A percentile compares a stretch with the other conserved stretches of the same genome.
Evolutionary conservation across 2,113 vertebrate species (phyloP).

Genomic region (Podiceps cristatus): DNA sequence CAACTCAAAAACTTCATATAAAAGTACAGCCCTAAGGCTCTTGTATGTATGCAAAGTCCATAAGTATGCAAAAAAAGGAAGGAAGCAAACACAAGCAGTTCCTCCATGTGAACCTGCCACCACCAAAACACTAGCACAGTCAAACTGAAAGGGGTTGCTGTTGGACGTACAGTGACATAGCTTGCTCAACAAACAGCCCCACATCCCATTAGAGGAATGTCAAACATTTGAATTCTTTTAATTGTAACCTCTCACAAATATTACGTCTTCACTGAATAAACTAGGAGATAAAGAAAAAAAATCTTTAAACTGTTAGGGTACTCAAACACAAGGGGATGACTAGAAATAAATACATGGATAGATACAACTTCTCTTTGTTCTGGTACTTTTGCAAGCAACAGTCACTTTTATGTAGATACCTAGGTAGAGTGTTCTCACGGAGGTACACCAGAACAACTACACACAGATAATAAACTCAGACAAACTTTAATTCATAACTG

Average conservation of each 20-base stretch:
- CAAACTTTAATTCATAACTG: no score
- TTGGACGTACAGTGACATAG: background rate
- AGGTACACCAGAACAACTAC: no score
- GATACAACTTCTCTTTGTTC: background rate
- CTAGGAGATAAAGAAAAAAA: background rate
- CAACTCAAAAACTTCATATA: background rate
- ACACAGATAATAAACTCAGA: no score
- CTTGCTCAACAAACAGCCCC: background rate
- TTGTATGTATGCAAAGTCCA: no score
- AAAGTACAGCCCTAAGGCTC: background rate
- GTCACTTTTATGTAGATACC: background rate
- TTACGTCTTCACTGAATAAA: background rate
- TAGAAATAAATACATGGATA: background rate
- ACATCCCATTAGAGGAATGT: background rate
- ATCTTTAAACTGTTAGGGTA: background rate
- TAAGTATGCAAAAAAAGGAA: background rate
- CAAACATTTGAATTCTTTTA: background rate
- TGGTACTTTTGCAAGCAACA: background rate
- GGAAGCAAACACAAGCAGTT: background rate
- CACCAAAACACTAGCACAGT: background rate
- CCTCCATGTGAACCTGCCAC: background rate
- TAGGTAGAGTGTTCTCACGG: background rate
- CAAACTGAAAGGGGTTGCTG: background rate
- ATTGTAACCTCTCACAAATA: background rate
- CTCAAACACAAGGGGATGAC: background rate